Conservation (phyloP, 37 sponge, comb jelly and placozoan species). For the Halichondria panicea region DNA sequence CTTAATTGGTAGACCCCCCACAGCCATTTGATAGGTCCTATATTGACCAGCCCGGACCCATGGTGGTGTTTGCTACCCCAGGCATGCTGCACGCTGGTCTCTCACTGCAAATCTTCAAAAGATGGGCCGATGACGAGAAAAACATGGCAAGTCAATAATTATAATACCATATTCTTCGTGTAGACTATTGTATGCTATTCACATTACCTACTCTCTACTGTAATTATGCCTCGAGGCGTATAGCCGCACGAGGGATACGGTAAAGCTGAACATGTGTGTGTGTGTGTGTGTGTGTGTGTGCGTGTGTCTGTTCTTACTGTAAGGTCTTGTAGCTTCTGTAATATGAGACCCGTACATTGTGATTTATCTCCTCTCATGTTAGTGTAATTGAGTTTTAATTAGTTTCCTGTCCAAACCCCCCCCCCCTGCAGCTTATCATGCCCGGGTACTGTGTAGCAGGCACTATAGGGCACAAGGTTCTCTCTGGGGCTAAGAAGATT, state of each 20-base stretch:
- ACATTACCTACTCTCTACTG: too few species aligned
- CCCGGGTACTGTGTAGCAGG: conserved; percentile 99
- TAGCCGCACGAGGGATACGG: too few species aligned
- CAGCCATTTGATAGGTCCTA: conserved; percentile 93
- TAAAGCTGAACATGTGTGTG: too few species aligned
- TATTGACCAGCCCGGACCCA: conserved; percentile 94
- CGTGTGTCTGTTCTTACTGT: too few species aligned
- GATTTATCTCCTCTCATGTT: too few species aligned
- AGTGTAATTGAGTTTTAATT: neutral
- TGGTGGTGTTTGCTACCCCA: conserved; percentile 99
- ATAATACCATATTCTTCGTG: too few species aligned
- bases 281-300: too few species aligned
- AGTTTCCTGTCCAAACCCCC: neutral
- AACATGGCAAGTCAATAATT: conserved; percentile 87
- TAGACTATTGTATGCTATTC: too few species aligned
- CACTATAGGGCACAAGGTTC: conserved; percentile 94
- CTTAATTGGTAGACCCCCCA: neutral
- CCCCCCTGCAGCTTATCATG: conserved; percentile 83
- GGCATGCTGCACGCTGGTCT: conserved; percentile 99
- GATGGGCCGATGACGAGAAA: conserved; percentile 95
- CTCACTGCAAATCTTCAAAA: conserved; percentile 97
- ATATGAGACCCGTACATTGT: too few species aligned
- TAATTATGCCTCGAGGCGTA: too few species aligned
- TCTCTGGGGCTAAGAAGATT: conserved; percentile 89
- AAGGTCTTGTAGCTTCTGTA: too few species aligned